Conservation (phyloP, 2,888 invertebrate genomes). For the Alviniconcha strummeri region DNA sequence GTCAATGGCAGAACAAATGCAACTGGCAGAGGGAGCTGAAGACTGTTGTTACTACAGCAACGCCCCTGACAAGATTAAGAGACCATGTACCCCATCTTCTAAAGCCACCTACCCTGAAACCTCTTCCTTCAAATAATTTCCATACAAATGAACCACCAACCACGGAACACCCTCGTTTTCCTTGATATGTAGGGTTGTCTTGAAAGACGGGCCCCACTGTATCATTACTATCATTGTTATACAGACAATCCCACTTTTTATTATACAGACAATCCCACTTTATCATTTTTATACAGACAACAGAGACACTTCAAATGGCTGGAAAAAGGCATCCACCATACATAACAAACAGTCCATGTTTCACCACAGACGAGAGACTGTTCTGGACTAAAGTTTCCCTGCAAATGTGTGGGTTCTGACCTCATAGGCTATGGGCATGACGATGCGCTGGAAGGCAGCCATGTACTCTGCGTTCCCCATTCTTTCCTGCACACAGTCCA, state of each 20-base stretch:
- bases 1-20: too few species aligned
- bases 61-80: not conserved
- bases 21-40: too few species aligned
- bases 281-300: not conserved
- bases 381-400: too few species aligned
- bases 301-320: not conserved
- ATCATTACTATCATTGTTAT: too few species aligned
- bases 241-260: too few species aligned
- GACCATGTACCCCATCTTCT: not conserved
- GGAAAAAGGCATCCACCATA: not conserved
- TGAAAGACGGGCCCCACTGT: too few species aligned
- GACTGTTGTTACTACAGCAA: not conserved
- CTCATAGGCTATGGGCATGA: slow-evolving; percentile 94
- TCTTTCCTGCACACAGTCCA: slow-evolving; percentile 44
- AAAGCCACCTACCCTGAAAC: not conserved
- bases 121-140: not conserved
- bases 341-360: too few species aligned
- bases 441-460: slow-evolving; percentile 84
- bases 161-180: too few species aligned
- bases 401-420: slow-evolving; percentile 46
- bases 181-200: too few species aligned
- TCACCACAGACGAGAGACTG: too few species aligned
- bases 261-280: not conserved
- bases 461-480: slow-evolving; percentile 93
- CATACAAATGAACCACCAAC: too few species aligned